Base-by-base conservation (phyloP, 2,888 invertebrate species). In the Salticus scenicus region DNA sequence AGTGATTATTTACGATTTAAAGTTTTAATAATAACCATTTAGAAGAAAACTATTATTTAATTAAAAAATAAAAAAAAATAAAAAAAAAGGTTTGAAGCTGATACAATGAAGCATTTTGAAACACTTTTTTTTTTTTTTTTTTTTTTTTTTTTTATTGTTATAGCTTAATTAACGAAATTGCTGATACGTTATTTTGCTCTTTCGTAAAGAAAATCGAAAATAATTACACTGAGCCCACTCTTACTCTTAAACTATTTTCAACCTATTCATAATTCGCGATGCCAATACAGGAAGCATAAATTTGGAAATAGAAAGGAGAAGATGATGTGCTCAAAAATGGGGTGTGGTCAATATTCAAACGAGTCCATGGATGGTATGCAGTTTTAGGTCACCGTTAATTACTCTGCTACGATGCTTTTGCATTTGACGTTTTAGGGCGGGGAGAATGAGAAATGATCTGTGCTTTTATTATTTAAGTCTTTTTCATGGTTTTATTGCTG, bases 271-370 rank as follows among this genome's bases (percentile, higher is more conserved):
- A 77, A 77, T 67, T 73, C 63, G 51, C 73, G 67, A 84, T 84
- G 83, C 77, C 83, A 84, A 73, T 84, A 77, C 73, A 72, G 63
- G 77, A 84, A 77, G 83, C 83, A 69, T 72, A 84, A 77, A 73
- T 84, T 76, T 17, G 57, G 57, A 57, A 57, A 77, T 72, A 77
- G 47, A 66, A 69, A 42, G 73, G 73, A 51, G 73, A 73, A 72
- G 83, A 78, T 84, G 83, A 75, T 84, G 72, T 67, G 77, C 73
- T 84, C 77, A 37, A 77, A 77, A 67, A 77, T 67, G 83, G 83
- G 83, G 82, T 84, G 83, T 84, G 83, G 77, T 78, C 73, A 73
- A 73, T 84, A 78, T 84, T 84, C 77, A 77, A 77, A 77, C 77
- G 72, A 77, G 67, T 37, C 24, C 67, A 42, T 67, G 66, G 24